A percentile compares a stretch with the other conserved stretches of the same genome.
Evolutionary conservation across 2,113 vertebrate genomes (phyloP).

Genomic region (Mesembrinibis cayennensis): DNA sequence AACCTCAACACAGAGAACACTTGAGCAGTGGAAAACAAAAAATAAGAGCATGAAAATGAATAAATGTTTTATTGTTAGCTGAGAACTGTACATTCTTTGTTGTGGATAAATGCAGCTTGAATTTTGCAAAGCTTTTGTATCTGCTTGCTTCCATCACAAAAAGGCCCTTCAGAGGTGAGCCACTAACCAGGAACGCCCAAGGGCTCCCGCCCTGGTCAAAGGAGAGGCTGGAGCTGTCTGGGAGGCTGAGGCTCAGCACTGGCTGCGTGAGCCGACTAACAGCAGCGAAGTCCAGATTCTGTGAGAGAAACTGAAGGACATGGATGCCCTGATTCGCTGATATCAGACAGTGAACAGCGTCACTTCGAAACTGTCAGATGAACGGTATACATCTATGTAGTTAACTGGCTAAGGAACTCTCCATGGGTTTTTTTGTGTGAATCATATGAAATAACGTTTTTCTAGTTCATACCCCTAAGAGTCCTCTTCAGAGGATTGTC

Average conservation of each 20-base stretch:
- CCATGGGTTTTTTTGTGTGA: not conserved
- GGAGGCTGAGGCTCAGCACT: not conserved
- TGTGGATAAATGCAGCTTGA: not conserved
- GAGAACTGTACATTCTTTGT: not conserved
- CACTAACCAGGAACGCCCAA: not conserved
- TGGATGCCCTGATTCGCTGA: fast-evolving
- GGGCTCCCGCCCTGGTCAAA: not conserved
- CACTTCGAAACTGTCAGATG: not conserved
- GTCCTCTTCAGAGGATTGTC: not conserved
- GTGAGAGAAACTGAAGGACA: not conserved
- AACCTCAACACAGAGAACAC: conserved; percentile 9
- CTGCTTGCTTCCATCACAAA: not conserved
- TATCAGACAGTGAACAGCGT: not conserved
- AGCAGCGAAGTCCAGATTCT: not conserved
- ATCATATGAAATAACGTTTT: not conserved
- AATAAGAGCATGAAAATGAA: not conserved
- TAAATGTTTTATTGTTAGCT: not conserved
- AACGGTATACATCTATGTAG: not conserved
- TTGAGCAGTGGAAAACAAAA: not conserved
- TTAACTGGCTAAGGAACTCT: not conserved
- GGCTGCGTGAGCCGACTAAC: fast-evolving
- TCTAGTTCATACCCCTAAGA: not conserved
- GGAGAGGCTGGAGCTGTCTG: not conserved
- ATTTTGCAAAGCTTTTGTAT: not conserved
- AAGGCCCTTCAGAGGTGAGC: not conserved